phyloP scores from a whole-genome alignment of 2,113 vertebrate genomes.

The Dipodomys spectabilis region DNA sequence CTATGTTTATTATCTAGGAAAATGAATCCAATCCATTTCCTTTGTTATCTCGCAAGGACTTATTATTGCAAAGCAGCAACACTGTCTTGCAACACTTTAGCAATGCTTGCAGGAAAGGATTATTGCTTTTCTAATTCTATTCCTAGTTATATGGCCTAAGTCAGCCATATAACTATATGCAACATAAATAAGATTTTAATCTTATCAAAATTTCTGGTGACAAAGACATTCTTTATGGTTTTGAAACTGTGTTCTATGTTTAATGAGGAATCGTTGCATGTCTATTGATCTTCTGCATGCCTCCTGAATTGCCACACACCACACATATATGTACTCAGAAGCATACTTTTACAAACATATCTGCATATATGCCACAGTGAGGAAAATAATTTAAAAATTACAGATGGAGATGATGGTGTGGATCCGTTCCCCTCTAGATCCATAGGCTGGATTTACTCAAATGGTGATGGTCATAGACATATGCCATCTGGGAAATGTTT shows the following conservation, averaged over 20 bases:
- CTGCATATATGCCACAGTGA: neutral
- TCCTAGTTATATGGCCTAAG: too few species aligned
- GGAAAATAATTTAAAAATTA: neutral
- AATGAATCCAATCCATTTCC: neutral
- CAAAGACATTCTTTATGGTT: neutral
- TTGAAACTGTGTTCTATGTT: neutral
- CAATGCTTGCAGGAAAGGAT: neutral
- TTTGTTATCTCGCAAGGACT: too few species aligned
- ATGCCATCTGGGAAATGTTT: neutral
- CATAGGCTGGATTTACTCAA: neutral
- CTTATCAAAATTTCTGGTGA: neutral
- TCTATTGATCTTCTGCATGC: too few species aligned
- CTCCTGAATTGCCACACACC: too few species aligned
- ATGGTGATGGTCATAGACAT: neutral
- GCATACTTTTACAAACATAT: neutral
- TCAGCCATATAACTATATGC: neutral
- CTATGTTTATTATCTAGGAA: slow-evolving; percentile 20
- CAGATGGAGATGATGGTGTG: neutral
- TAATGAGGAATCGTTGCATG: neutral
- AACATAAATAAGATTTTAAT: neutral
- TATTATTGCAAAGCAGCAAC: neutral
- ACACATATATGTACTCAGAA: neutral
- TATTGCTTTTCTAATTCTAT: neutral
- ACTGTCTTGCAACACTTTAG: neutral
- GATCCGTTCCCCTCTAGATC: neutral